Evolutionary conservation across 2,113 vertebrate species (phyloP).

Genomic region (Phyllopteryx taeniolatus): DNA sequence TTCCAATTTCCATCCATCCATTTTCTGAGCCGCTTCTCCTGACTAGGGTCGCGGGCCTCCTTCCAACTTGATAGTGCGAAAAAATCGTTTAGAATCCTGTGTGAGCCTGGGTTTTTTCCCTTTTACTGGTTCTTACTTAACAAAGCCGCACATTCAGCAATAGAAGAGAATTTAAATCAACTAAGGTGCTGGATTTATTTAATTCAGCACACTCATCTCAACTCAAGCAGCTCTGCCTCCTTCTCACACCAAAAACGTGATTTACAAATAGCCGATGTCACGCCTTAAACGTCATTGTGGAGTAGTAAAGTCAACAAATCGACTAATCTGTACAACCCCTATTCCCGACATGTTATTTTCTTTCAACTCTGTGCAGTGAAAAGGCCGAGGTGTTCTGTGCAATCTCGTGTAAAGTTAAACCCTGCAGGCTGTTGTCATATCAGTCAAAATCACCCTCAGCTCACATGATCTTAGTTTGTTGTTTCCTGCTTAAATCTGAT

Average conservation of each 20-base stretch:
- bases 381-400: constrained; percentile 21
- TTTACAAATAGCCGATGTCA: background rate
- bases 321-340: background rate
- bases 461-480: constrained; percentile 6
- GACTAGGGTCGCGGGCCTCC: too few relatives aligned
- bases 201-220: background rate
- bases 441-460: constrained; percentile 2
- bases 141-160: background rate
- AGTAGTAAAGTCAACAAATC: background rate
- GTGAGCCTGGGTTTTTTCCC: background rate
- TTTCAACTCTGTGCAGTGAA: constrained; percentile 14
- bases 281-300: background rate
- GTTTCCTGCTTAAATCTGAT: constrained; percentile 31
- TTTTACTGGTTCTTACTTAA: background rate
- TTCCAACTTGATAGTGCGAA: background rate
- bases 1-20: background rate
- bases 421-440: constrained; percentile 12
- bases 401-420: constrained; percentile 22
- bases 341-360: constrained; percentile 5
- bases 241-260: background rate
- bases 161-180: background rate
- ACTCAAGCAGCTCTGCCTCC: background rate
- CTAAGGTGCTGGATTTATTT: background rate
- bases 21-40: too few relatives aligned
- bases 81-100: background rate